Base-by-base conservation (phyloP, 2,113 vertebrate genomes). In the Mirza zaza region DNA sequence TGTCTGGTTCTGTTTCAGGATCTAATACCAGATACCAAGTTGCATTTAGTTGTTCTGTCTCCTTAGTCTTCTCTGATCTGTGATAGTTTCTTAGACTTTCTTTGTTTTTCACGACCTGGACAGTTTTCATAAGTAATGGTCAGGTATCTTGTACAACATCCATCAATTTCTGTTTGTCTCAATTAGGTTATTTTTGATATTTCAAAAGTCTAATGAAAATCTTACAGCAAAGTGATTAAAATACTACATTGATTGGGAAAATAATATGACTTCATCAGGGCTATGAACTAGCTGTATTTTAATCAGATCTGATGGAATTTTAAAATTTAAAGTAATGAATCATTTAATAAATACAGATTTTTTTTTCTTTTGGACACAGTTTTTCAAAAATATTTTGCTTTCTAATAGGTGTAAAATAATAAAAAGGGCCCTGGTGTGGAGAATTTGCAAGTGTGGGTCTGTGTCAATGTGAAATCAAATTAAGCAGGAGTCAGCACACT, bases 111-210 rank as follows among this genome's bases (percentile, higher is more conserved):
- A 86, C 57, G 42, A 93, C 18, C 25, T 91, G 81, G 25, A 87
- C 6, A 52, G 3, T 45, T 75, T 68, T 36, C 10, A 75, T 63
- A n/a, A 55, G 2, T 9, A 39, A 29, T 27, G 27, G 84, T 29
- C 50, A 89, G 1, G 48, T 57, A 29, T 76, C 79, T 59, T 5
- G 6, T 18, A 81, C 4, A 42, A 71, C 20, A 5, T 42, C n/a
- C 48, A 59, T 90, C n/a, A 57, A 85, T 67, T 82, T 71, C 39
- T 75, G 13, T 87, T 68, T 77, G 13, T 82, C 29, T 77, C 76
- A 76, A 15, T 65, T n/a, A 90, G 73, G 45, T 79, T 65, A 73
- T 36, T 92, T 82, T 93, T 91, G 36, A 65, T 82, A 71, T 32
- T 81, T 87, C 32, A 77, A 77, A 92, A 59, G 17, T 81, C 45